Evolutionary conservation across 2,113 vertebrate genomes (phyloP).

Genomic region (Amphiprion percula): DNA sequence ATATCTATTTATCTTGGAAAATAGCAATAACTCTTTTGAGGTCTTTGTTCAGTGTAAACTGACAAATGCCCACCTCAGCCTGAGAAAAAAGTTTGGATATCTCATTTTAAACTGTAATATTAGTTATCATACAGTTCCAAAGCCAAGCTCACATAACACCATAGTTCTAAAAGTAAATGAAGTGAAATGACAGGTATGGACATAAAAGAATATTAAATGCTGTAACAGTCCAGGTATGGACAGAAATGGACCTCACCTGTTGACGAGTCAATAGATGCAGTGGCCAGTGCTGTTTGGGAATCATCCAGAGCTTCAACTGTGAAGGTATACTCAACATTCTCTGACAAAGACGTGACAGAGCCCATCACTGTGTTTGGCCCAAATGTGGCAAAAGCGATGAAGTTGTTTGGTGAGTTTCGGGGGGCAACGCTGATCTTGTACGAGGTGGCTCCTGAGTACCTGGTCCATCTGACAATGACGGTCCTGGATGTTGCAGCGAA

Average conservation of each 20-base stretch:
- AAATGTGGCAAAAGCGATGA: slow-evolving; percentile 72
- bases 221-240: background rate
- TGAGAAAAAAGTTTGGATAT: no score
- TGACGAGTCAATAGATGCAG: slow-evolving; percentile 48
- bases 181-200: no score
- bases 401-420: slow-evolving; percentile 38
- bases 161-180: no score
- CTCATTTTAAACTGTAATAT: no score
- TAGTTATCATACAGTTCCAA: no score
- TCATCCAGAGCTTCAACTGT: slow-evolving; percentile 79
- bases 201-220: background rate
- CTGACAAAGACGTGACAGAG: slow-evolving; percentile 77
- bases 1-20: no score
- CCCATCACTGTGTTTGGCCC: slow-evolving; percentile 82
- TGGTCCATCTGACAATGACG: slow-evolving; percentile 79
- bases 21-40: no score
- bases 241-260: slow-evolving; percentile 77
- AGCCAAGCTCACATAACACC: no score
- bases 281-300: slow-evolving; percentile 60
- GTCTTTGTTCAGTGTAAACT: no score
- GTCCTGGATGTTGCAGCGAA: slow-evolving; percentile 82
- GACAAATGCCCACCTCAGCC: no score
- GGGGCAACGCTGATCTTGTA: slow-evolving; percentile 81
- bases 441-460: slow-evolving; percentile 75
- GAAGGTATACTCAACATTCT: slow-evolving; percentile 75